Evolutionary conservation across 2,888 invertebrate genomes (phyloP), one percentile per base, ranked within the genome.

Genomic region (Melinaea menophilus): DNA sequence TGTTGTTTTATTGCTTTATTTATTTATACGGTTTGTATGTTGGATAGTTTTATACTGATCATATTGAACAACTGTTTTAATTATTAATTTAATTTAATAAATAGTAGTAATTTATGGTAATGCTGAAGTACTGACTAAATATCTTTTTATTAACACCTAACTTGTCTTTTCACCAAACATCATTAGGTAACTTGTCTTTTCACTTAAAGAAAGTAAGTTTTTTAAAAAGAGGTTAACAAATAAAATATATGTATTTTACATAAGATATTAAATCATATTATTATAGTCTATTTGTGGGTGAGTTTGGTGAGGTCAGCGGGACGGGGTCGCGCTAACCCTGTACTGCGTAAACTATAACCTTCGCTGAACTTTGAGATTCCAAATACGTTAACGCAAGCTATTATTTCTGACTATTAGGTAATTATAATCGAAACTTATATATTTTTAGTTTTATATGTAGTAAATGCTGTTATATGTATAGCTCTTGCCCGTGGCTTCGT

Each of bases 221-320:
- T 22, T 22, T 22, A 22, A 22, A 22, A 22, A 22, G 22, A 22
- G 22, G 22, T 22, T 22, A 22, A 22, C 22, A 22, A 37, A 37
- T 7, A 37, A 37, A 37, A 37, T n/a, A 48, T 48, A 48, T n/a
- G 48, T 48, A n/a, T 5, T 48, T n/a, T 13, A 48, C n/a, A n/a
- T 48, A 48, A 13, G 12, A 48, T 48, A 48, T 48, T n/a, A 31
- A 22, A 7, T 31, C 22, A 31, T 31, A 5, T 31, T 31, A 3
- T 31, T 7, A 7, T 5, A 31, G 51, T 31, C 2, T 7, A 51
- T 31, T 22, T 22, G 22, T 22, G 22, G 9, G 51, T 51, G 22
- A 51, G 51, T 79, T 77, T 75, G 79, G 72, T 74, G 82, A 79
- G 85, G 86, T 84, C 82, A 84, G 72, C 74, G 73, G 80, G 80